Base-by-base conservation (phyloP, 2,888 invertebrate species). In the Aradus depressus region DNA sequence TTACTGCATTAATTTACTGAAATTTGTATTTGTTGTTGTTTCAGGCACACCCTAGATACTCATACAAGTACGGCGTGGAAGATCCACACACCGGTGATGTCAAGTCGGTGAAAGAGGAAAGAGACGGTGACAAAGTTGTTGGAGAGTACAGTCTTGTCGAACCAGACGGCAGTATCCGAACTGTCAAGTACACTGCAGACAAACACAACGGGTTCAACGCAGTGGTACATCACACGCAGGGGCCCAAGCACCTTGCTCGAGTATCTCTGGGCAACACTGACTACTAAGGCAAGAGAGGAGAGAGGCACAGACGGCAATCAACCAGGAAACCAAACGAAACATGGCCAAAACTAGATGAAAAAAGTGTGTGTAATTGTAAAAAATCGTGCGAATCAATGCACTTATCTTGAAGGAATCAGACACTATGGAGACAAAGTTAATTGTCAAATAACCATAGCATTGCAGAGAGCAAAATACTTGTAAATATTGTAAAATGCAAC, bases 161-260 rank as follows among this genome's bases (percentile, higher is more conserved):
- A 28, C 61, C 61, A 0, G 61, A 61, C 35, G 61, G 61, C 18
- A 56, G 59, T 18, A 55, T 61, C 35, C 45, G 61, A 42, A 61
- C 61, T n/a, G 61, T 61, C 35, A 59, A 59, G 31, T 61, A 61
- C 56, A 58, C 58, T 4, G 61, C 61, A 6, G 61, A 61, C 54
- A 59, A 60, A 44, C 53, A 60, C 28, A 60, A 59, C 47, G 61
- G 61, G n/a, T 61, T 60, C 55, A 61, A 59, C 52, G 60, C 60
- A 5, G 53, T 60, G 16, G 60, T 60, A 8, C 60, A 61, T 50
- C 59, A 58, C 21, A 52, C 52, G 16, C 45, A 50, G 16, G 55
- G 55, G 10, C 50, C 50, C 45, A 52, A 52, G 21, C 52, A 52
- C 10, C 26, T 35, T 16, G 55, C n/a, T n/a, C n/a, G n/a, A n/a